Base-by-base conservation (phyloP, 2,888 invertebrate species). In the Plemyria rubiginata region DNA sequence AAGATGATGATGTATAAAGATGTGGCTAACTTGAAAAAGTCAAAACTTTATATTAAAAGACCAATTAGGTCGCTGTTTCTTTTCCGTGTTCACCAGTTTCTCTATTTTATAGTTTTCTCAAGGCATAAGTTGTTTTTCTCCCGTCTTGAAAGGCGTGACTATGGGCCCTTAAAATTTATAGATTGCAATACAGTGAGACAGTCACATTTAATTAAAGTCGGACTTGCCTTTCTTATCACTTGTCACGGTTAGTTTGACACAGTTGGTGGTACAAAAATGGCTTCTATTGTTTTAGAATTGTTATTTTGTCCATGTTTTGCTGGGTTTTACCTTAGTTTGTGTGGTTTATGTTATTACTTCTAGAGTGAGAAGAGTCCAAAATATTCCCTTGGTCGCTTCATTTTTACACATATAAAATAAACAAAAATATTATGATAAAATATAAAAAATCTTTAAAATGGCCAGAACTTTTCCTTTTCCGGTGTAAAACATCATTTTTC, bases 201-300 rank as follows among this genome's bases (percentile, higher is more conserved):
- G 62, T 56, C 57, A 68, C 53, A 64, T 54, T 29, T 55, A 62
- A 65, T 60, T 66, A 66, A 59, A 53, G 43, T 52, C 54, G 41
- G 57, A 41, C 51, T 53, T 15, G 41, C 51, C 52, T 59, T 58
- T 55, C 59, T 48, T 49, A 51, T 60, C 56, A n/a, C 45, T 38
- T 43, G 57, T 58, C 55, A 64, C 59, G 62, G 61, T 58, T 60
- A 38, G 54, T 60, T 62, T 54, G 59, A 46, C 54, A 56, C 53
- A 36, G 58, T 58, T 32, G 45, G 45, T 40, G 45, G 28, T 15
- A 36, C 13, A 16, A 22, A 29, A 54, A 32, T 45, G n/a, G n/a
- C 48, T 45, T 54, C 56, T 53, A 60, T 56, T 64, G 53, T 64
- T 50, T 22, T 46, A 12, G 52, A 49, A 56, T 53, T 49, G 36